Evolutionary conservation across 2,888 invertebrate genomes (phyloP).

Genomic region (Parnassius mnemosyne): DNA sequence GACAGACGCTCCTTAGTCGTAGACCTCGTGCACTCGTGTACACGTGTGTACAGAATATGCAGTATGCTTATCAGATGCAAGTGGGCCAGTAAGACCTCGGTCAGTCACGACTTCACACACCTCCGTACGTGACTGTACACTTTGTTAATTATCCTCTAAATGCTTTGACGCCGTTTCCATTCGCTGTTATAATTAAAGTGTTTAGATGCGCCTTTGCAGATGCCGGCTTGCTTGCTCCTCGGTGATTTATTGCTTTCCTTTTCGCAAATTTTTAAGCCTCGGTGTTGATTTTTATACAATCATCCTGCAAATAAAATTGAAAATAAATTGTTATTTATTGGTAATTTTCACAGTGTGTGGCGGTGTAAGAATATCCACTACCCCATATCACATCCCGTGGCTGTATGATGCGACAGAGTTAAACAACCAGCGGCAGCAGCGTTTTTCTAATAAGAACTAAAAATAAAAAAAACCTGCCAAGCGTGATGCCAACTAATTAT

Average conservation of each 20-base stretch:
- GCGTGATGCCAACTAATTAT: too few relatives aligned
- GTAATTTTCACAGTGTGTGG: too few relatives aligned
- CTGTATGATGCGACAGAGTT: too few relatives aligned
- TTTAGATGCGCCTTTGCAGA: conserved; percentile 1
- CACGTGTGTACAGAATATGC: conserved; percentile 18
- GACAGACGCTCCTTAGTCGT: conserved; percentile 3
- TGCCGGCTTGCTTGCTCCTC: background rate
- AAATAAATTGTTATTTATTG: too few relatives aligned
- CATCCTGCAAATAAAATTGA: too few relatives aligned
- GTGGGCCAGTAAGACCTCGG: conserved; percentile 23
- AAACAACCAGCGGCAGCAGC: too few relatives aligned
- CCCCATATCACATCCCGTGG: too few relatives aligned
- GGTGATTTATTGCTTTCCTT: background rate
- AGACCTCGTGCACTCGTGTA: conserved; percentile 2
- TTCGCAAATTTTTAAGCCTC: background rate
- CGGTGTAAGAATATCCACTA: too few relatives aligned
- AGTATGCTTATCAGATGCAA: conserved; percentile 16
- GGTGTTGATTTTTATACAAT: too few relatives aligned
- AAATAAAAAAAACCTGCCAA: too few relatives aligned
- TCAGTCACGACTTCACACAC: conserved; percentile 26
- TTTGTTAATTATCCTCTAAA: conserved; percentile 17
- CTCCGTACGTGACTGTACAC: conserved; percentile 11
- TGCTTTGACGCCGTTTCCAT: conserved; percentile 2
- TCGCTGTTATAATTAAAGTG: conserved; percentile 19
- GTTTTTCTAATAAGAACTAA: too few relatives aligned